phyloP scores from a whole-genome alignment of 2,888 invertebrate genomes.

The Epinotia brunnichana region DNA sequence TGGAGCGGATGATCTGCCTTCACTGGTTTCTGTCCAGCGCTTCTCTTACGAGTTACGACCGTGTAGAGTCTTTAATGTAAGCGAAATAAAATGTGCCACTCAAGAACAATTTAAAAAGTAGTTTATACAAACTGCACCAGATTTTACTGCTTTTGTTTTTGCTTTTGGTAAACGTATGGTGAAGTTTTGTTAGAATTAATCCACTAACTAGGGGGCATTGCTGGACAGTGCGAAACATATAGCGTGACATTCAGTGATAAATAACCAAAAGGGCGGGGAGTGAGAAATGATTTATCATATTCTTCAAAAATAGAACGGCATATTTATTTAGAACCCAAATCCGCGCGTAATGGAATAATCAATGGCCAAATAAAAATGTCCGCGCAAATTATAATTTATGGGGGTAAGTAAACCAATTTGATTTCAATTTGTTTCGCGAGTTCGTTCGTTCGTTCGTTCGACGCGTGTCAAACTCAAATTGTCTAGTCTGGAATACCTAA shows the following conservation, averaged over 20 bases:
- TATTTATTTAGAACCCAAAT: background rate
- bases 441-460: too few species aligned
- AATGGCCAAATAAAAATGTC: background rate
- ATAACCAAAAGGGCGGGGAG: conserved; percentile 29
- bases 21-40: too few species aligned
- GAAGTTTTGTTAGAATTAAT: background rate
- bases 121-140: too few species aligned
- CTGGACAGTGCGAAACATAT: conserved; percentile 1
- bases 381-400: background rate
- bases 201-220: background rate
- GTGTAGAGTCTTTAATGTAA: too few species aligned
- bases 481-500: too few species aligned
- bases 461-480: too few species aligned
- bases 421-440: background rate
- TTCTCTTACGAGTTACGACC: too few species aligned
- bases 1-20: too few species aligned
- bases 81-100: too few species aligned
- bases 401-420: background rate
- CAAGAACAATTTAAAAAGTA: too few species aligned
- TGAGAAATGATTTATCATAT: conserved; percentile 30
- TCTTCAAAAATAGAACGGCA: conserved; percentile 32
- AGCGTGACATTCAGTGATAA: conserved; percentile 37
- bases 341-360: background rate
- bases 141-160: background rate
- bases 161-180: too few species aligned